Evolutionary conservation across 2,797 vertebrate genomes (phyloP).

Genomic region (Fringilla coelebs): DNA sequence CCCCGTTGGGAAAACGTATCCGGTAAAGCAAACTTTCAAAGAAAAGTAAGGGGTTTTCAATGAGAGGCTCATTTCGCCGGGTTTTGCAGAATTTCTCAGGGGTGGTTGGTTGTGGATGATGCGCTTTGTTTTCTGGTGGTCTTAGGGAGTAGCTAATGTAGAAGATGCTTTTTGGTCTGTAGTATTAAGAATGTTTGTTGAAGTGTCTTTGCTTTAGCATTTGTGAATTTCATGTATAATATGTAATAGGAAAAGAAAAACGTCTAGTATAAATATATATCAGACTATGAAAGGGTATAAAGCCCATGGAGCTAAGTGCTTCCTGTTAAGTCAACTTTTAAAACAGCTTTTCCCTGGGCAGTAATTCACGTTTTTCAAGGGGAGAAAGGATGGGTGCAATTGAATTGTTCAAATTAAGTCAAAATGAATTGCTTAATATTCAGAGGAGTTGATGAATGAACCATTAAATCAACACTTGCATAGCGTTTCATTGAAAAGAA

Average conservation of each 20-base stretch:
- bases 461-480: constrained; percentile 55
- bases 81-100: background rate
- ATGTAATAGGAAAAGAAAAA: background rate
- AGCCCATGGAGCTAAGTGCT: background rate
- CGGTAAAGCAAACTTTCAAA: background rate
- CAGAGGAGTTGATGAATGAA: constrained; percentile 48
- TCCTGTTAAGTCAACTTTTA: constrained; percentile 18
- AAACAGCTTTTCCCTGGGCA: background rate
- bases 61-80: background rate
- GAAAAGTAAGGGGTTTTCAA: background rate
- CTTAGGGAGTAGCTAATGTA: background rate
- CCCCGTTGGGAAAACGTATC: background rate
- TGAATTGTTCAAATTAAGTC: constrained; percentile 53
- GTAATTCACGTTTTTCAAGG: constrained; percentile 11
- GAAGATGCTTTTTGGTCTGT: background rate
- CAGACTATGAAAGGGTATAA: background rate
- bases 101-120: background rate
- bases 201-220: background rate
- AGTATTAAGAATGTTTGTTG: background rate
- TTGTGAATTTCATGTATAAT: background rate
- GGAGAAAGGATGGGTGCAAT: constrained; percentile 22
- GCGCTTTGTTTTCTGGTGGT: background rate
- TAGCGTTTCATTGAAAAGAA: constrained; percentile 31
- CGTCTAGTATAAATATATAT: background rate
- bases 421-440: constrained; percentile 60